Evolutionary conservation across 2,113 vertebrate species (phyloP).

Genomic region (Monopterus albus): DNA sequence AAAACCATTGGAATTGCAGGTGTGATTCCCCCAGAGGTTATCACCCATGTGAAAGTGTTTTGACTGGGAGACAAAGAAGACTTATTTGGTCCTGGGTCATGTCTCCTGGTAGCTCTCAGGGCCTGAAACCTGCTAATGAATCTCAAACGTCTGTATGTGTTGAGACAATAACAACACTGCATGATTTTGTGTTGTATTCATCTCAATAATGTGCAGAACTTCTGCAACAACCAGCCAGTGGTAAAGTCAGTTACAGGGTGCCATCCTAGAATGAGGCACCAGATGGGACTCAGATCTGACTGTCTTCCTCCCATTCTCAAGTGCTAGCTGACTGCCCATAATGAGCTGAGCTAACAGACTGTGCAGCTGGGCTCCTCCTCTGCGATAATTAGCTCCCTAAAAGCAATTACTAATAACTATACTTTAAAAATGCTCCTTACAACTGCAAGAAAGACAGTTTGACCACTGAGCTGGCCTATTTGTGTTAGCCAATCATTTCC

Average conservation of each 20-base stretch:
- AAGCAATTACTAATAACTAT: constrained; percentile 55
- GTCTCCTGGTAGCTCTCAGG: neutral
- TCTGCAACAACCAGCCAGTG: constrained; percentile 17
- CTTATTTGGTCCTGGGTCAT: neutral
- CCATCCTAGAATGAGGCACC: constrained; percentile 45
- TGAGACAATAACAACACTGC: neutral
- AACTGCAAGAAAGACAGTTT: constrained; percentile 8
- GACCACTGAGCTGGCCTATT: constrained; percentile 2
- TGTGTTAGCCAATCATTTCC: neutral
- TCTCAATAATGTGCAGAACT: constrained; percentile 31
- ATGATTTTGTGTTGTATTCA: constrained; percentile 1
- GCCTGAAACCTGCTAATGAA: constrained; percentile 5
- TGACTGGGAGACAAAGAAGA: neutral
- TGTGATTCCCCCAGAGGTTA: constrained; percentile 1
- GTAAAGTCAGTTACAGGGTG: constrained; percentile 30
- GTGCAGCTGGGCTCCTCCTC: constrained; percentile 67
- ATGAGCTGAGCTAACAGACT: constrained; percentile 66
- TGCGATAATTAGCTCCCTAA: constrained; percentile 59
- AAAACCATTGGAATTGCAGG: neutral
- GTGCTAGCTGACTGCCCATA: constrained; percentile 62
- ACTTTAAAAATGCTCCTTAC: constrained; percentile 45
- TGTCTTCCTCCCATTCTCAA: constrained; percentile 54
- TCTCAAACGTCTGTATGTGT: neutral
- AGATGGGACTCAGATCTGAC: constrained; percentile 64
- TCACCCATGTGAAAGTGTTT: neutral